Conservation (phyloP, 1,140 invertebrate genomes). For the Ylistrum balloti region DNA sequence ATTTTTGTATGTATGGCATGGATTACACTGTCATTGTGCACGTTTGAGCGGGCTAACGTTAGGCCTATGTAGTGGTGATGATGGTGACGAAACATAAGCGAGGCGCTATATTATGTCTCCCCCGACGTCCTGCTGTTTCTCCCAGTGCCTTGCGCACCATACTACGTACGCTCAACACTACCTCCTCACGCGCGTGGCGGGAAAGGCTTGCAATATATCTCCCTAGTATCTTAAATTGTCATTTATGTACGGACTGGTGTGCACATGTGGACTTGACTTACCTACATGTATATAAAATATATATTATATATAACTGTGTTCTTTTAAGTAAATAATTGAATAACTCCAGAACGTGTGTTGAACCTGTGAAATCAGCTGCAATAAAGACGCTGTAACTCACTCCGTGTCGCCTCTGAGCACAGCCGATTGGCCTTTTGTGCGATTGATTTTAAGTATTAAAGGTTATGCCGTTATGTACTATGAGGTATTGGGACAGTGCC, state of each 20-base stretch:
- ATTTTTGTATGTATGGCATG: conserved; percentile 28
- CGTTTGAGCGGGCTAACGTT: conserved; percentile 3
- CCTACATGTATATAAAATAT: conserved; percentile 4
- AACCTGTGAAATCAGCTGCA: not conserved
- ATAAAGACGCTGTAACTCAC: not conserved
- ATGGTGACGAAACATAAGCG: conserved; percentile 17
- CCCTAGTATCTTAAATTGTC: conserved; percentile 19
- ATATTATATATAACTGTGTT: not conserved
- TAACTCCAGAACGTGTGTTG: not conserved
- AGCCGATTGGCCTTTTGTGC: conserved; percentile 6
- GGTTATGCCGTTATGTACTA: not conserved
- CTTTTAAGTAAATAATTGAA: not conserved
- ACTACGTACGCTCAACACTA: not conserved
- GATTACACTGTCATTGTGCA: not conserved
- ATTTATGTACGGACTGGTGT: not conserved
- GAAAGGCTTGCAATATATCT: not conserved
- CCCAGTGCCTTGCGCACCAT: conserved; percentile 21
- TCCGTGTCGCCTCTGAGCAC: conserved; percentile 2
- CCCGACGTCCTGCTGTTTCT: not conserved
- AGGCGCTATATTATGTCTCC: not conserved
- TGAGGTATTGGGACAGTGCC: not conserved
- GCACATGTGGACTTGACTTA: not conserved
- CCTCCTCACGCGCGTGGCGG: conserved; percentile 1
- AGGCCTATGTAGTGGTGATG: not conserved
- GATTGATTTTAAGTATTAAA: conserved; percentile 35